Base-by-base conservation (phyloP, 64 coral and sea anemone species). In the Montipora sp. region DNA sequence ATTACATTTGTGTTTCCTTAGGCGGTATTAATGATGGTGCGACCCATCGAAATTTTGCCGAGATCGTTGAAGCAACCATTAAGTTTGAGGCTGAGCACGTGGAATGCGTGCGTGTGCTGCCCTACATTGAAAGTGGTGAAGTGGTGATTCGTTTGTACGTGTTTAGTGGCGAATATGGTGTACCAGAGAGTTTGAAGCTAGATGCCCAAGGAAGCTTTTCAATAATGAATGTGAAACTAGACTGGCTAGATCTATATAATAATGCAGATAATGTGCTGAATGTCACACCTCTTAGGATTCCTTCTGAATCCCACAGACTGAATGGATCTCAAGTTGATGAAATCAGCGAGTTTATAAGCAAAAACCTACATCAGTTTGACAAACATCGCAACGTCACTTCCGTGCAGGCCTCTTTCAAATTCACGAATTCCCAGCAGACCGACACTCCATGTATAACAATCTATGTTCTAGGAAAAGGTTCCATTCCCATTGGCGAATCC, bases 381-480 rank as follows among this genome's bases (percentile, higher is more conserved):
- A 78, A 57, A 15, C 16, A 78, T 57, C 59, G 48, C 21, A 78
- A 77, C 76, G 87, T 89, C 16, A 88, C 85, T 70, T 43, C 85
- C 12, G 67, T 88, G 5, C 48, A 55, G 15, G 69, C 85, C 47
- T 75, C 49, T 75, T 89, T 53, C 18, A 89, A 89, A 78, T 47
- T 78, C 3, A 89, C 2, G 45, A 50, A 89, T 5, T 89, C 51
- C 19, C 50, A 43, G 19, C 73, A 89, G 51, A 76, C 72, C 3
- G 3, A 22, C 5, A 13, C 27, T 14, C 21, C 75, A 0, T 89
- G 87, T 78, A 78, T 89, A 5, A 78, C 73, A 5, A 48, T 89
- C 16, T 89, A 60, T 89, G 87, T 89, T 4, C 57, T 89, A 5
- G 87, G 73, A 1, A 89, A 89, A 89, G 87, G 87, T 47, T 24